These are phyloP conservation scores for Pachypanchax playfairii DNA, from an alignment of 2,113 vertebrate genomes.

Conservation along the genomic window DNA sequence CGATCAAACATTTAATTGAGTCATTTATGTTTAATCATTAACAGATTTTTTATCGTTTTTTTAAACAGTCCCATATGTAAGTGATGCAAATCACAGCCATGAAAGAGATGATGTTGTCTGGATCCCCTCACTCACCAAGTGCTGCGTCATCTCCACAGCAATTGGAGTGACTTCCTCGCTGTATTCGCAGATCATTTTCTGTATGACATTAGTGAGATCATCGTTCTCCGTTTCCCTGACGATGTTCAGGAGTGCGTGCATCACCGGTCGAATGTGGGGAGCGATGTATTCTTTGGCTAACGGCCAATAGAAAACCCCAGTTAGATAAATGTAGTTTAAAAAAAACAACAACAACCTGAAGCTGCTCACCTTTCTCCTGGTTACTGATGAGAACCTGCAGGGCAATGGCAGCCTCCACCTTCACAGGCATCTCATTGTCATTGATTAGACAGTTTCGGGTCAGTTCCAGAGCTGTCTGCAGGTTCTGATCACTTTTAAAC, in stretches of 20 bases:
- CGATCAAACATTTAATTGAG: too few species aligned
- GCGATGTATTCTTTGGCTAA: constrained; percentile 98
- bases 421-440: constrained; percentile 98
- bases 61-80: too few species aligned
- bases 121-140: constrained; percentile 85
- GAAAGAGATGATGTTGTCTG: neutral
- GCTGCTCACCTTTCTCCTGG: constrained; percentile 93
- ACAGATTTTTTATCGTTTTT: neutral
- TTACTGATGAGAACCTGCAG: constrained; percentile 98
- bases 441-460: constrained; percentile 95
- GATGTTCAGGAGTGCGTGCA: constrained; percentile 98
- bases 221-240: constrained; percentile 99
- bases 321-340: neutral
- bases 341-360: neutral
- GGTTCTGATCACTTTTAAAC: constrained; percentile 98
- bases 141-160: constrained; percentile 99
- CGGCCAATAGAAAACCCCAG: neutral
- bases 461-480: constrained; percentile 93
- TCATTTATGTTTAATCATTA: too few species aligned
- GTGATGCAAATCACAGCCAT: neutral
- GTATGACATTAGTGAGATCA: constrained; percentile 98
- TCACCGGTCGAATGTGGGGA: constrained; percentile 95
- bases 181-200: constrained; percentile 99
- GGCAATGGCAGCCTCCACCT: constrained; percentile 98
- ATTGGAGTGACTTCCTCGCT: constrained; percentile 99